Conservation (phyloP, 1,140 invertebrate species). For the Antheraea mylitta region DNA sequence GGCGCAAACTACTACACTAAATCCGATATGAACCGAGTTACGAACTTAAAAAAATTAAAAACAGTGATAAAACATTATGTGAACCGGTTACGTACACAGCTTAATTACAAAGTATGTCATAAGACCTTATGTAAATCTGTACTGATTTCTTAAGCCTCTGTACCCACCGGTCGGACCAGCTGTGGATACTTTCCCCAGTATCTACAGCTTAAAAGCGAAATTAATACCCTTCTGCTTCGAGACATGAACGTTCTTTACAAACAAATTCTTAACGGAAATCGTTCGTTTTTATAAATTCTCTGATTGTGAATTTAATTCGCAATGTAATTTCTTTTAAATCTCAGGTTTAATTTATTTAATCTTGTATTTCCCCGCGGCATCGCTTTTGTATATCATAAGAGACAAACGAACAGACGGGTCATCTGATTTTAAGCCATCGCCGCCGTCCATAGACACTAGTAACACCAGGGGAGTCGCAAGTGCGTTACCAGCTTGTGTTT, state of each 20-base stretch:
- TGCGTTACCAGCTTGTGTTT: too few species aligned
- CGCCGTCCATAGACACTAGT: too few species aligned
- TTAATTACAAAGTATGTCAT: neutral
- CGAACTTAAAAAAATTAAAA: neutral
- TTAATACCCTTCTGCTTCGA: neutral
- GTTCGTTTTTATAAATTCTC: neutral
- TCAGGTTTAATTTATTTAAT: too few species aligned
- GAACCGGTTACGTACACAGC: neutral
- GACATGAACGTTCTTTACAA: neutral
- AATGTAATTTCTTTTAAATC: too few species aligned
- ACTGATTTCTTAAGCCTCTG: neutral
- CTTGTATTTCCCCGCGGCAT: too few species aligned
- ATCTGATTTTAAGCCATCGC: too few species aligned
- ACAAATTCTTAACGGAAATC: neutral
- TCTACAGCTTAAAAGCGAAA: constrained; percentile 1
- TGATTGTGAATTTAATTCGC: neutral
- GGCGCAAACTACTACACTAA: too few species aligned
- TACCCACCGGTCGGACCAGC: neutral
- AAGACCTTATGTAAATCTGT: constrained; percentile 1
- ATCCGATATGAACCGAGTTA: too few species aligned
- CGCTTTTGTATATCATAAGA: too few species aligned
- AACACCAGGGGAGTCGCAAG: too few species aligned
- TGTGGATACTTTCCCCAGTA: neutral
- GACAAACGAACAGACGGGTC: too few species aligned
- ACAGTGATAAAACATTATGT: neutral